A percentile compares a stretch with the other conserved stretches of the same genome.
These are phyloP conservation scores for Anseranas semipalmata DNA, from an alignment of 2,113 vertebrate genomes.

Conservation along the genomic window DNA sequence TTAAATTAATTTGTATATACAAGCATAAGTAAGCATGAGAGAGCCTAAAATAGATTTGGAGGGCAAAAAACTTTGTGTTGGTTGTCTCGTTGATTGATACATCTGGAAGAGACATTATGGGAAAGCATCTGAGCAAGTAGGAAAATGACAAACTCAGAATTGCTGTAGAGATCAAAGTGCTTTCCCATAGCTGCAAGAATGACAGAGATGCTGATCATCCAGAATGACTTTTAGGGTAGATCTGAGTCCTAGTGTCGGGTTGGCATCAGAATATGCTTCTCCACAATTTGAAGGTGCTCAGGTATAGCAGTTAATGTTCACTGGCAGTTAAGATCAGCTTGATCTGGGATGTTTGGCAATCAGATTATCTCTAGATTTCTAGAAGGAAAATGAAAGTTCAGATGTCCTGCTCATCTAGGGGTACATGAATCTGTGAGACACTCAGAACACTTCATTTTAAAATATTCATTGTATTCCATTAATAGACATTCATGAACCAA, in stretches of 20 bases:
- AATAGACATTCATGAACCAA: background rate
- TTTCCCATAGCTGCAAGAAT: background rate
- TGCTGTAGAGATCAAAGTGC: background rate
- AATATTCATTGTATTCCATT: background rate
- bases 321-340: background rate
- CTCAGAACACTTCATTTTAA: background rate
- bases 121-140: background rate
- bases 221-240: background rate
- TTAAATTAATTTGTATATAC: constrained; percentile 25
- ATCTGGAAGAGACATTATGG: background rate
- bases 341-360: background rate
- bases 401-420: background rate
- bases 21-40: background rate
- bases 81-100: background rate
- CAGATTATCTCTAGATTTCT: background rate
- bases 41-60: background rate
- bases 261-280: background rate
- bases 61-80: background rate
- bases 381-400: background rate
- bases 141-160: background rate
- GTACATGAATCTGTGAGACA: fast-evolving
- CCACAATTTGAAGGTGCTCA: background rate
- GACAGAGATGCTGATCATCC: background rate
- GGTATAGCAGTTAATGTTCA: fast-evolving
- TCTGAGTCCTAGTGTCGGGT: background rate